Evolutionary conservation across 2,797 vertebrate genomes (phyloP).

Genomic region (Cyprinodon diabolis): DNA sequence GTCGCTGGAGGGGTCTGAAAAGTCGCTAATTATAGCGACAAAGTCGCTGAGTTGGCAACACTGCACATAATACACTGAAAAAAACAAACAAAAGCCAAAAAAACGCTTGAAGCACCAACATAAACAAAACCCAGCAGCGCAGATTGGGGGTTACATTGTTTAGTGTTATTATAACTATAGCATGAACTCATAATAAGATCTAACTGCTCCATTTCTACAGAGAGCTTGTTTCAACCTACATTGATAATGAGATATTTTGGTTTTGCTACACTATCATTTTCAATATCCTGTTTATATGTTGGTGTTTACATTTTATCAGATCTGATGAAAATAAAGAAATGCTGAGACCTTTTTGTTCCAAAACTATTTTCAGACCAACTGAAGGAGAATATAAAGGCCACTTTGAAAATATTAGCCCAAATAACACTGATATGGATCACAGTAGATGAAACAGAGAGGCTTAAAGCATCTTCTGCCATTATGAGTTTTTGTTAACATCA

Average conservation of each 20-base stretch:
- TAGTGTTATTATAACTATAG: neutral
- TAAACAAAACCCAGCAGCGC: no score
- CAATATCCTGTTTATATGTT: neutral
- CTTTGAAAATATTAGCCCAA: constrained; percentile 25
- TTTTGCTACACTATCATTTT: neutral
- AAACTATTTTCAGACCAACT: neutral
- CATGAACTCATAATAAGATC: neutral
- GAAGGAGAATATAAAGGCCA: constrained; percentile 16
- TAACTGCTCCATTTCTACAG: neutral
- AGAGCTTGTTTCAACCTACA: neutral
- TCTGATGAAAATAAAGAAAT: neutral
- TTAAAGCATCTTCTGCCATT: constrained; percentile 27
- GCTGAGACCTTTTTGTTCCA: neutral
- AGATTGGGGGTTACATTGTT: no score
- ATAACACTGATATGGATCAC: constrained; percentile 45
- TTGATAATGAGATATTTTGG: neutral
- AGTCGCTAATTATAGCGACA: no score
- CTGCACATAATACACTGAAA: no score
- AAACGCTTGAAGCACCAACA: no score
- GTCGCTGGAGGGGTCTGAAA: no score
- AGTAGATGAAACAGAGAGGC: constrained; percentile 26
- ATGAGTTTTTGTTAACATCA: constrained; percentile 25
- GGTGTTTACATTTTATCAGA: neutral
- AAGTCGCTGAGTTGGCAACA: no score
- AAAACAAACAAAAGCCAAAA: no score